Evolutionary conservation across 2,797 vertebrate species (phyloP).

Genomic region (Schizothorax lantsangensis): DNA sequence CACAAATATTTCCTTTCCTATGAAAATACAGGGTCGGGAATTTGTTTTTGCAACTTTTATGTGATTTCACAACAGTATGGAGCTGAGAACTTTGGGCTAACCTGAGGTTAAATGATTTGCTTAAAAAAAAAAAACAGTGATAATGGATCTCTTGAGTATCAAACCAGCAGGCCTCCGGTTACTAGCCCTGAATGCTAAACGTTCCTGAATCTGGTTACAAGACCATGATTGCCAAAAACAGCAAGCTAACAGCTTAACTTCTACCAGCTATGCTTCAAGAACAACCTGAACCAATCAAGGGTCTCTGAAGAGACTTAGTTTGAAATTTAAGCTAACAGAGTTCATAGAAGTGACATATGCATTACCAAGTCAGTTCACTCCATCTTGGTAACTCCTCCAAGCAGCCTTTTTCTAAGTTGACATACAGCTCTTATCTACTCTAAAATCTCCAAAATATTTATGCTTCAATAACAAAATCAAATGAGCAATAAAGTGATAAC

Average conservation of each 20-base stretch:
- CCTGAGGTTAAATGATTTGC: not conserved
- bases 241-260: constrained; percentile 23
- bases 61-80: constrained; percentile 6
- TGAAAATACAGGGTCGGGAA: not conserved
- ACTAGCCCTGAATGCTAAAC: not conserved
- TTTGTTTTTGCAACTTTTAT: constrained; percentile 11
- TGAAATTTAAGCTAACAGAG: not conserved
- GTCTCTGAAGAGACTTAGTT: not conserved
- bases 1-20: not conserved
- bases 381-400: not conserved
- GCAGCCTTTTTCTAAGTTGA: not conserved
- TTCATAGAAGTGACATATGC: not conserved
- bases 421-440: not conserved
- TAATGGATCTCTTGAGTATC: constrained; percentile 12
- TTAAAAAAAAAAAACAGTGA: not conserved
- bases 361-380: not conserved
- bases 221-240: constrained; percentile 50
- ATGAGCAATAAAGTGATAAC: not conserved
- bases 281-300: constrained; percentile 18
- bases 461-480: not conserved
- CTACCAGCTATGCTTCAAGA: constrained; percentile 42
- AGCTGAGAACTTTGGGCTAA: not conserved
- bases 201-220: constrained; percentile 28
- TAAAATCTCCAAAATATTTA: not conserved
- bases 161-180: not conserved